These are phyloP conservation scores for Pimpla rufipes DNA, from an alignment of 2,888 invertebrate genomes.

Conservation along the genomic window DNA sequence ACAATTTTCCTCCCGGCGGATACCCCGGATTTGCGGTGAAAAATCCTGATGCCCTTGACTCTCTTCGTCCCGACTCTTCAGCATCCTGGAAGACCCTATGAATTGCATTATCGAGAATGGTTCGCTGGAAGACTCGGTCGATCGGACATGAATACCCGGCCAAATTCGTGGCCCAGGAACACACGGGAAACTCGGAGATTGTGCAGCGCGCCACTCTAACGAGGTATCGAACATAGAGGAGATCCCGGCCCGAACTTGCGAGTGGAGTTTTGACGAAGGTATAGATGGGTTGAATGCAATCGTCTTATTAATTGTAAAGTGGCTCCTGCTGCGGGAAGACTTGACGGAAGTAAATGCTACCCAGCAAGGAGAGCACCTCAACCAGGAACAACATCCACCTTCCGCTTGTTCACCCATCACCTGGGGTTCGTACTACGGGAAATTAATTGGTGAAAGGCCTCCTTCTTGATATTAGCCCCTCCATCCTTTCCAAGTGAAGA, in stretches of 20 bases:
- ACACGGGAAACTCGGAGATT: slow-evolving; percentile 32
- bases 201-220: not conserved
- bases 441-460: slow-evolving; percentile 78
- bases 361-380: slow-evolving; percentile 47
- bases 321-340: not conserved
- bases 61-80: slow-evolving; percentile 14
- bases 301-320: not conserved
- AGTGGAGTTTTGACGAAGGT: slow-evolving; percentile 13
- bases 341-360: slow-evolving; percentile 42
- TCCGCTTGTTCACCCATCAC: slow-evolving; percentile 39
- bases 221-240: slow-evolving; percentile 31
- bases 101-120: not conserved
- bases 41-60: not conserved
- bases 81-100: not conserved
- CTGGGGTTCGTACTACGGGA: slow-evolving; percentile 78
- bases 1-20: slow-evolving; percentile 23
- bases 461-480: not conserved
- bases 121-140: not conserved
- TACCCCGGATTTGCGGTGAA: not conserved
- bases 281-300: not conserved
- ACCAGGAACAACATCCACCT: slow-evolving; percentile 56
- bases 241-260: not conserved
- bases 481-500: slow-evolving; percentile 29
- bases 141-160: slow-evolving; percentile 13
- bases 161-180: not conserved